phyloP scores from a whole-genome alignment of 2,888 invertebrate species.

The Stenodera caucasica region DNA sequence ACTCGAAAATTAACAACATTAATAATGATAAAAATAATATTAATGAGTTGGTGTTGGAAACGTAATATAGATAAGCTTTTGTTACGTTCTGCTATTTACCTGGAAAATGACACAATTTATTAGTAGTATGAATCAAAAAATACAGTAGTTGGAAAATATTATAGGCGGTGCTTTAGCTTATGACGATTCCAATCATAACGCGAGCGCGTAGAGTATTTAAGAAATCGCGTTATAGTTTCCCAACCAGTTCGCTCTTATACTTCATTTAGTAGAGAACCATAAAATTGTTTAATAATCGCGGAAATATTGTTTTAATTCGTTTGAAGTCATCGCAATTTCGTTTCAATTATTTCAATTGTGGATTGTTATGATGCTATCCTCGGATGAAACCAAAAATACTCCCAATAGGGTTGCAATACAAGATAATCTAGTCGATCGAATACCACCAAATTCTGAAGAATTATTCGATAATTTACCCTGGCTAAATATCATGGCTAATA shows the following conservation, averaged over 20 bases:
- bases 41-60: neutral
- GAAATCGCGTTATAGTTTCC: neutral
- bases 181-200: neutral
- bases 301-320: no score
- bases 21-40: neutral
- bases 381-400: constrained; percentile 42
- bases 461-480: constrained; percentile 52
- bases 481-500: constrained; percentile 53
- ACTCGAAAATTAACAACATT: neutral
- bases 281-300: no score
- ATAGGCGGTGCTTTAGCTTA: neutral
- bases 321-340: neutral
- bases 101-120: neutral
- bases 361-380: constrained; percentile 43
- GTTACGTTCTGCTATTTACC: neutral
- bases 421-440: constrained; percentile 43
- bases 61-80: neutral
- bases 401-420: constrained; percentile 45
- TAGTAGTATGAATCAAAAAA: neutral
- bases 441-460: constrained; percentile 51
- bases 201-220: neutral
- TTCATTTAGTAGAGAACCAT: neutral
- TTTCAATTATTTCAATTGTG: neutral
- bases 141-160: neutral
- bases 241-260: neutral